phyloP scores from a whole-genome alignment of 1,140 invertebrate species.

The Meloidogyne floridensis region DNA sequence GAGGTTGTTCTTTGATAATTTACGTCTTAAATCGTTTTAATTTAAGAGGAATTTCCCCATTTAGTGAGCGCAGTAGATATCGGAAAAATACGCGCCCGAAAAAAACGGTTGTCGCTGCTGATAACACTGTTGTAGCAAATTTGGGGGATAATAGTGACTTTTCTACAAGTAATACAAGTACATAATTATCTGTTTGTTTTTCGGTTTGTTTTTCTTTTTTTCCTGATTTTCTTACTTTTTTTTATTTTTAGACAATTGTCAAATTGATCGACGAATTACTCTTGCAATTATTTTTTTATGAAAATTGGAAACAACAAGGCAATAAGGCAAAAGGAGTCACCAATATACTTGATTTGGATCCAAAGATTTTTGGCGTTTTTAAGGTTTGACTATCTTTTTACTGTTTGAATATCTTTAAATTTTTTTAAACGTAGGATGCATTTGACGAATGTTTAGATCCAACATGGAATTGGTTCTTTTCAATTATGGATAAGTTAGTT shows the following conservation, averaged over 20 bases:
- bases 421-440: constrained; percentile 70
- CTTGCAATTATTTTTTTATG: constrained; percentile 41
- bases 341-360: constrained; percentile 32
- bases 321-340: constrained; percentile 33
- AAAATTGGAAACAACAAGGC: constrained; percentile 25
- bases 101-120: constrained; percentile 6
- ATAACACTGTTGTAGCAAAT: constrained; percentile 28
- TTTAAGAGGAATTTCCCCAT: too few species aligned
- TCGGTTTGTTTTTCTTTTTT: constrained; percentile 17
- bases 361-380: constrained; percentile 36
- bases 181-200: constrained; percentile 14
- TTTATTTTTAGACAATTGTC: constrained; percentile 21
- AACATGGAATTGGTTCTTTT: constrained; percentile 95
- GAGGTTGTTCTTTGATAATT: too few species aligned
- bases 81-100: neutral
- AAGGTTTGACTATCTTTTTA: constrained; percentile 30
- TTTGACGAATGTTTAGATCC: constrained; percentile 83
- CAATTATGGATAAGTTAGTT: constrained; percentile 83
- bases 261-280: constrained; percentile 57
- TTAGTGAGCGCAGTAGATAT: too few species aligned
- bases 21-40: too few species aligned
- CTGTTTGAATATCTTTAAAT: neutral
- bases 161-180: constrained; percentile 21
- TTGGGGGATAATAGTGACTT: constrained; percentile 12
- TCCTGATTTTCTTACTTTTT: constrained; percentile 39